Evolutionary conservation across 2,113 vertebrate species (phyloP).

Genomic region (Conger conger): DNA sequence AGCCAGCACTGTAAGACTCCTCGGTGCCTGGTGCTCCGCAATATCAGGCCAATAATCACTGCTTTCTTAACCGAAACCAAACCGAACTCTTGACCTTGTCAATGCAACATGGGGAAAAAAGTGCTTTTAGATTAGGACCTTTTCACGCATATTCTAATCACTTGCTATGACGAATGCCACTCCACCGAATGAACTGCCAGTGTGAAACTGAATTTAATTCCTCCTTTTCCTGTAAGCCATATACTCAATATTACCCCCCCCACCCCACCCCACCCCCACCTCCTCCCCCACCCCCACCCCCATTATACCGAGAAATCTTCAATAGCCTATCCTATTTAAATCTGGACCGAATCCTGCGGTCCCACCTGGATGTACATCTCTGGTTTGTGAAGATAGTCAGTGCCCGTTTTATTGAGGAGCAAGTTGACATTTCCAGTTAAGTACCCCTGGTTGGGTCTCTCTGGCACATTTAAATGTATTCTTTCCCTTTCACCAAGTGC

Average conservation of each 20-base stretch:
- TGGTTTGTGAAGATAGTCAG: neutral
- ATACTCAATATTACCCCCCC: neutral
- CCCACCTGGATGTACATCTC: neutral
- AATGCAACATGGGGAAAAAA: constrained; percentile 58
- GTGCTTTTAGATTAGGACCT: neutral
- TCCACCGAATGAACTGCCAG: neutral
- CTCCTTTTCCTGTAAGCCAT: neutral
- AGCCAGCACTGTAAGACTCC: constrained; percentile 36
- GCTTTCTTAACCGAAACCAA: constrained; percentile 60
- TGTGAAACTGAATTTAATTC: neutral
- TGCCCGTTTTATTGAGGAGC: neutral
- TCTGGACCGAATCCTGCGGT: neutral
- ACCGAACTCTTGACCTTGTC: constrained; percentile 55
- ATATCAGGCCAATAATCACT: constrained; percentile 73
- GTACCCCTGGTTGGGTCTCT: neutral
- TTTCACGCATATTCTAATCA: neutral
- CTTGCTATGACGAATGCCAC: neutral
- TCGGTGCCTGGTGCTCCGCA: constrained; percentile 27
- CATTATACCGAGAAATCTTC: neutral
- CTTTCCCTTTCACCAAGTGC: neutral
- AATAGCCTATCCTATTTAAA: constrained; percentile 2
- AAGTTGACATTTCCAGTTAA: neutral
- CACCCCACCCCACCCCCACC: neutral
- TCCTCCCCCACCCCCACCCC: neutral
- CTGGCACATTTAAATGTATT: neutral